Percentiles rank a stretch among this genome's conserved stretches.
These are phyloP conservation scores for Habroteleia sp. DNA, from an alignment of 2,888 invertebrate genomes.

Conservation along the genomic window DNA sequence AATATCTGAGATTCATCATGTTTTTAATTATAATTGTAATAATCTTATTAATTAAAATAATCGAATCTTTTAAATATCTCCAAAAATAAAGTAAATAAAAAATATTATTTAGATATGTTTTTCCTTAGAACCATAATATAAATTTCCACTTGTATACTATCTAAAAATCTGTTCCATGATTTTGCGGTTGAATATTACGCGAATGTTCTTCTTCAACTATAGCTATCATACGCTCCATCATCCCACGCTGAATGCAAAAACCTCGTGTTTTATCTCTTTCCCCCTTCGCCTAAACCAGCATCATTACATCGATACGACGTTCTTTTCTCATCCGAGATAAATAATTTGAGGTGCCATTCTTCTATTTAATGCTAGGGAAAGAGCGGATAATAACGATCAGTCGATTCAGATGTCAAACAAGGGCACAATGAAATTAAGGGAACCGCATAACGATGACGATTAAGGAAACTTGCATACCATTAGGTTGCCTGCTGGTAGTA, in stretches of 20 bases:
- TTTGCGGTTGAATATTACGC: neutral
- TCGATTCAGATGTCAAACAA: constrained; percentile 21
- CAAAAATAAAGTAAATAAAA: too few species aligned
- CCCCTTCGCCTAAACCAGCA: neutral
- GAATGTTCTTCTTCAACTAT: neutral
- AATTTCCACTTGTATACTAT: too few species aligned
- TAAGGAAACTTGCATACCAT: constrained; percentile 67
- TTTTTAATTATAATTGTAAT: too few species aligned
- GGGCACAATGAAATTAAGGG: constrained; percentile 36
- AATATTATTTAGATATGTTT: too few species aligned
- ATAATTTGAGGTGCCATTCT: constrained; percentile 14
- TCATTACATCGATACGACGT: constrained; percentile 12
- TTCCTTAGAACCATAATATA: too few species aligned
- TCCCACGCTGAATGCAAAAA: too few species aligned
- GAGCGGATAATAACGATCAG: constrained; percentile 7
- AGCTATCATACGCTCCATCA: neutral
- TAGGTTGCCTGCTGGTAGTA: constrained; percentile 59
- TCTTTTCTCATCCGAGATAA: neutral
- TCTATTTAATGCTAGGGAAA: constrained; percentile 7
- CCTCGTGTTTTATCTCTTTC: neutral
- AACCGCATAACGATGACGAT: constrained; percentile 52
- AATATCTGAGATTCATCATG: too few species aligned
- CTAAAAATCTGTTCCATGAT: constrained; percentile 1
- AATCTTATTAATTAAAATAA: too few species aligned
- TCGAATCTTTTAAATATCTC: too few species aligned